These are phyloP conservation scores for Leucophora obtusa DNA, from an alignment of 2,888 invertebrate genomes.

Conservation along the genomic window DNA sequence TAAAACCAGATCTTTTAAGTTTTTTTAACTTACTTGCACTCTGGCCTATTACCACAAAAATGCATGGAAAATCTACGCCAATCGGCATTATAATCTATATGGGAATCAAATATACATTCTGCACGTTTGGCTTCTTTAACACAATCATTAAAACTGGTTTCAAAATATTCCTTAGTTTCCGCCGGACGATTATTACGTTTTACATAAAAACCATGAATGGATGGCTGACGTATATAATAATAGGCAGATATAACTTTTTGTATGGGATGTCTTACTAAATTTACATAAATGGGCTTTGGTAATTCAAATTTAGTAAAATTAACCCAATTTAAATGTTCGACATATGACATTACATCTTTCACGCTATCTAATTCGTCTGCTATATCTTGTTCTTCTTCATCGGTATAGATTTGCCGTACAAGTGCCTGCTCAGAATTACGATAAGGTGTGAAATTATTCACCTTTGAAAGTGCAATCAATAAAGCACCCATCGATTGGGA, in stretches of 20 bases:
- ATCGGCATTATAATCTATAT: conserved; percentile 88
- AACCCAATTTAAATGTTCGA: conserved; percentile 92
- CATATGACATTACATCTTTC: conserved; percentile 87
- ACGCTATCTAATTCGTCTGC: conserved; percentile 85
- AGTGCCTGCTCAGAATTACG: neutral
- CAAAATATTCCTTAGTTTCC: conserved; percentile 65
- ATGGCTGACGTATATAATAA: conserved; percentile 83
- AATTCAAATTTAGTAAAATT: conserved; percentile 89
- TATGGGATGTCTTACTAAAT: conserved; percentile 91
- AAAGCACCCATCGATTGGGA: conserved; percentile 92
- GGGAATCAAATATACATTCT: conserved; percentile 82
- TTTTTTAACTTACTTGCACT: conserved; percentile 83
- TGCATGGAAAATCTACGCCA: conserved; percentile 90
- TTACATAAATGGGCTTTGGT: conserved; percentile 91
- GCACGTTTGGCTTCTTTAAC: conserved; percentile 79
- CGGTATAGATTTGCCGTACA: neutral
- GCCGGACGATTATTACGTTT: conserved; percentile 15
- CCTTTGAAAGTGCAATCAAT: conserved; percentile 81
- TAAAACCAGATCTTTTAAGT: neutral
- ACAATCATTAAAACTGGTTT: conserved; percentile 83
- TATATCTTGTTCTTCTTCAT: conserved; percentile 82
- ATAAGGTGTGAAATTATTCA: conserved; percentile 66
- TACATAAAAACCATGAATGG: conserved; percentile 43
- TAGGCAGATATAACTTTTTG: conserved; percentile 94
- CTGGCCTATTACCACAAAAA: conserved; percentile 91